These are phyloP conservation scores for Terrapene triunguis DNA, from an alignment of 2,113 vertebrate genomes.

Conservation along the genomic window DNA sequence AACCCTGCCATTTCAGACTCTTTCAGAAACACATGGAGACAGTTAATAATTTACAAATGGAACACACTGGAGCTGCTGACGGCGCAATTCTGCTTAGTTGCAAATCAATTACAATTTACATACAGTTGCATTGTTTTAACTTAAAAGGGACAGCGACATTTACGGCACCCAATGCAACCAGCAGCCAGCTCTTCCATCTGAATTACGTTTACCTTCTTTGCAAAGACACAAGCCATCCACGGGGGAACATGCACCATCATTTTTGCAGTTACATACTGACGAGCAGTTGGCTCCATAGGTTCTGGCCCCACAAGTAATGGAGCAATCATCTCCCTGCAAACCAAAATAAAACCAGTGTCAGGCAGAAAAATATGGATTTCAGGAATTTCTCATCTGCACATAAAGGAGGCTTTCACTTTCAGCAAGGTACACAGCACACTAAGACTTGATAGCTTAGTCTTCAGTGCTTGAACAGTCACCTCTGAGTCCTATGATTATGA, in stretches of 20 bases:
- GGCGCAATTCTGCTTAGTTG: background rate
- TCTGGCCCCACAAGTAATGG: slow-evolving; percentile 84
- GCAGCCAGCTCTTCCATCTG: background rate
- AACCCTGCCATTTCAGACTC: background rate
- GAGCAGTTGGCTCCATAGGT: slow-evolving; percentile 93
- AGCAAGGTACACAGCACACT: background rate
- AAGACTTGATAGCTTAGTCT: slow-evolving; percentile 55
- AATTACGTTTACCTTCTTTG: slow-evolving; percentile 88
- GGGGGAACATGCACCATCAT: slow-evolving; percentile 89
- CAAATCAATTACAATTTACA: background rate
- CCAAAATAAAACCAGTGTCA: slow-evolving; percentile 25
- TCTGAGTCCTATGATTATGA: slow-evolving; percentile 64
- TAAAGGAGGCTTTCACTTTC: slow-evolving; percentile 25
- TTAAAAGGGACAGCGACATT: background rate
- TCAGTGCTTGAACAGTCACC: slow-evolving; percentile 49
- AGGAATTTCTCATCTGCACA: slow-evolving; percentile 49
- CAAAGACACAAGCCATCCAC: slow-evolving; percentile 93
- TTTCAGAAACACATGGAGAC: background rate
- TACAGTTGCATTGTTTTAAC: background rate
- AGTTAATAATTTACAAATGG: background rate
- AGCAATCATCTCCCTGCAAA: slow-evolving; percentile 91
- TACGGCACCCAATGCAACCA: background rate
- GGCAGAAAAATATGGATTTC: background rate
- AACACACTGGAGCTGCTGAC: background rate
- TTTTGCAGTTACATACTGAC: slow-evolving; percentile 90